Evolutionary conservation across 2,113 vertebrate genomes (phyloP).

Genomic region (Puntigrus tetrazona): DNA sequence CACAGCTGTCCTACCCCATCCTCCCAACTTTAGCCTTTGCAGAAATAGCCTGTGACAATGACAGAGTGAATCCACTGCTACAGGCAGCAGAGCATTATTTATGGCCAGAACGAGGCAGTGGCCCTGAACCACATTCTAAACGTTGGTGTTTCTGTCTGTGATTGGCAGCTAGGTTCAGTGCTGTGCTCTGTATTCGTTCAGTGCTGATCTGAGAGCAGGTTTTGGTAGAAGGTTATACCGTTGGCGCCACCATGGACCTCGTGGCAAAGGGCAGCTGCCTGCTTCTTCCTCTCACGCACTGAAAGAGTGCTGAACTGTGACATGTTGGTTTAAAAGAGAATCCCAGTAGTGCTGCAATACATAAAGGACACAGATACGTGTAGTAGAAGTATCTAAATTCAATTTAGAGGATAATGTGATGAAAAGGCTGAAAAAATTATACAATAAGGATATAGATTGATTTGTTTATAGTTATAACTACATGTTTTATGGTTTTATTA

Average conservation of each 20-base stretch:
- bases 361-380: constrained; percentile 68
- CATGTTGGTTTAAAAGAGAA: constrained; percentile 72
- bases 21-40: constrained; percentile 37
- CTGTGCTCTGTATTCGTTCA: neutral
- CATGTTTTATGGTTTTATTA: neutral
- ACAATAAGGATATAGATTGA: neutral
- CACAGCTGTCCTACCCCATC: constrained; percentile 78
- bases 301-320: constrained; percentile 84
- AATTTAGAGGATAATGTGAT: neutral
- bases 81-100: constrained; percentile 82
- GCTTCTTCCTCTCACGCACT: constrained; percentile 84
- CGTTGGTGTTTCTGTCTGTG: constrained; percentile 53
- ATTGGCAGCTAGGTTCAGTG: neutral
- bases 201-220: constrained; percentile 19
- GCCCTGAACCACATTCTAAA: constrained; percentile 45
- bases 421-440: neutral
- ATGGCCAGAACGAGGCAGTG: constrained; percentile 66
- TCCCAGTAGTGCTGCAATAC: constrained; percentile 62
- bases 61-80: constrained; percentile 84
- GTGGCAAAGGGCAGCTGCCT: constrained; percentile 87
- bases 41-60: constrained; percentile 70
- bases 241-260: constrained; percentile 87
- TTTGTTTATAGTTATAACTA: neutral
- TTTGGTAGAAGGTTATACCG: constrained; percentile 65
- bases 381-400: neutral